Evolutionary conservation across 2,888 invertebrate species (phyloP).

Genomic region (Chironomus riparius): DNA sequence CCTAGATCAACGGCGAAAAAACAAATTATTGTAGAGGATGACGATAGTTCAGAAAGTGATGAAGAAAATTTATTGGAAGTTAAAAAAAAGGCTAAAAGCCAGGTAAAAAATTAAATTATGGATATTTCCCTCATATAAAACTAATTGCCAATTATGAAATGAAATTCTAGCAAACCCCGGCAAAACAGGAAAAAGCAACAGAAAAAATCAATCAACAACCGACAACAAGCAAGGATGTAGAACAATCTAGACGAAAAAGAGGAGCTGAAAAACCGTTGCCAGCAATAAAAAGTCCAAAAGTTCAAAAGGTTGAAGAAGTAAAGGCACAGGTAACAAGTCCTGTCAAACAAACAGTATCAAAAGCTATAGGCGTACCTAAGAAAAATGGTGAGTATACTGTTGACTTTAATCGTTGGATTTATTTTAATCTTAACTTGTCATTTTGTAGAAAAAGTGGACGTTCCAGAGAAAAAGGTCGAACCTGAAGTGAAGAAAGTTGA

Average conservation of each 20-base stretch:
- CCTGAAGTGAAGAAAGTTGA: background rate
- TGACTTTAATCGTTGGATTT: background rate
- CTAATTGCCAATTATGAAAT: background rate
- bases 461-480: too few species aligned
- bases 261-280: constrained; percentile 5
- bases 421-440: too few species aligned
- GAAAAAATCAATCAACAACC: background rate
- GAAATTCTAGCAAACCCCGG: background rate
- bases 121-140: background rate
- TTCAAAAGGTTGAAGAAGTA: background rate
- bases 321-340: background rate
- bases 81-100: constrained; percentile 12
- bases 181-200: constrained; percentile 29
- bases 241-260: constrained; percentile 19
- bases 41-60: constrained; percentile 35
- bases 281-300: constrained; percentile 24
- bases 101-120: background rate
- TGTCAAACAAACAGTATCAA: background rate
- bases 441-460: too few species aligned
- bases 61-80: constrained; percentile 33
- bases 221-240: constrained; percentile 32
- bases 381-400: background rate
- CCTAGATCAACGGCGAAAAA: constrained; percentile 35
- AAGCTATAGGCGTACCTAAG: background rate
- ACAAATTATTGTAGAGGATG: constrained; percentile 28